Base-by-base conservation (phyloP, 2,888 invertebrate genomes). In the Abrostola tripartita region DNA sequence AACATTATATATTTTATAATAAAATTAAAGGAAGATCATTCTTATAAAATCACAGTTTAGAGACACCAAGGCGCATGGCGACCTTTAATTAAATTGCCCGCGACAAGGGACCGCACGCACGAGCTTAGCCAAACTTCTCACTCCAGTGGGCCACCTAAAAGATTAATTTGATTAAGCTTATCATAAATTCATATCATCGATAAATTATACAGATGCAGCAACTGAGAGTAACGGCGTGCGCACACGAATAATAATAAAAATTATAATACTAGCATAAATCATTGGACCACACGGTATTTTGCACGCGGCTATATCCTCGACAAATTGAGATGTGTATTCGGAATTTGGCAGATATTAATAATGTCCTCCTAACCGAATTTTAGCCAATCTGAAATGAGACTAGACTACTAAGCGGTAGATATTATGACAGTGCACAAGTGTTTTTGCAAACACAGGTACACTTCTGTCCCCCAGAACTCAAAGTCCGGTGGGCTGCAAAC, bases 251-350 rank as follows among this genome's bases (percentile, higher is more conserved):
- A 76, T 56, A 65, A 71, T 61, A 57, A 64, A 69, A 64, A 76
- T 71, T 70, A 78, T 70, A 71, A 78, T 69, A 75, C 37, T 60
- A 36, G 50, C 42, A 78, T 80, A 77, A 81, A 78, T 79, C 74
- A 70, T 5, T 44, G 63, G 69, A 73, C 68, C 79, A 63, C 77
- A 72, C 77, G 65, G 64, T 61, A 70, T 62, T 52, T 64, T 66
- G 64, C 66, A 53, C 51, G 57, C 49, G 49, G 55, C 65, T 52
- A 78, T 82, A 71, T 61, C 66, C 71, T 65, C 62, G 76, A 81
- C 78, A 79, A 81, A 81, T 82, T 81, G 76, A 74, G 66, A 61
- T 63, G 68, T 58, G 8, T n/a, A 36, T 54, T 42, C 9, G 36
- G 36, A n/a, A 36, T 54, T 54, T 5, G 9, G 52, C 14, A 5